Conservation (phyloP, 2,888 invertebrate species). For the Drosophila nigricruria region DNA sequence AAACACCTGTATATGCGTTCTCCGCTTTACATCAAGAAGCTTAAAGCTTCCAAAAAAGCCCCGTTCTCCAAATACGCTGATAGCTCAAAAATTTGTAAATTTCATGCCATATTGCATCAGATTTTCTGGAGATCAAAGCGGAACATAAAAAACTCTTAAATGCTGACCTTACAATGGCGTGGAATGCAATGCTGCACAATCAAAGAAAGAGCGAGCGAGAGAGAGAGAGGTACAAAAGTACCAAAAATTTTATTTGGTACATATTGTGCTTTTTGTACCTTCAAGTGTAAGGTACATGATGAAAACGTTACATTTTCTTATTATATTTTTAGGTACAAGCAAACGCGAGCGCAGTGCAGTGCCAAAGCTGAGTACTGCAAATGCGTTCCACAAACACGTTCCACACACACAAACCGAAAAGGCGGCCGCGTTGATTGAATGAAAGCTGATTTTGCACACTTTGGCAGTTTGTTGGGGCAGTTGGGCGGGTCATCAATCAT, state of each 20-base stretch:
- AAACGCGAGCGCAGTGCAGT: neutral
- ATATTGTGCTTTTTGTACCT: neutral
- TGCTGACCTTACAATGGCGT: neutral
- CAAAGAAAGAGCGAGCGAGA: neutral
- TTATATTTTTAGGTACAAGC: neutral
- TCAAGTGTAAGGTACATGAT: neutral
- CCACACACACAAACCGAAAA: constrained; percentile 1
- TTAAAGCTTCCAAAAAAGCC: constrained; percentile 1
- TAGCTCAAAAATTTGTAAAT: constrained; percentile 17
- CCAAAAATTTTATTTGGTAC: neutral
- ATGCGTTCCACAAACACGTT: constrained; percentile 37
- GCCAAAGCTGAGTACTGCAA: too few relatives aligned
- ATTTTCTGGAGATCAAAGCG: constrained; percentile 1
- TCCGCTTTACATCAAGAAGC: neutral
- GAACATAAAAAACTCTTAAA: constrained; percentile 1
- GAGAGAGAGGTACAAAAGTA: neutral
- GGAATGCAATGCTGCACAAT: constrained; percentile 4
- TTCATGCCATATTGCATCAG: constrained; percentile 34
- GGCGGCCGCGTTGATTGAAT: constrained; percentile 27
- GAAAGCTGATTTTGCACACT: constrained; percentile 49
- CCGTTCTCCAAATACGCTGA: constrained; percentile 1
- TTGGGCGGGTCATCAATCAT: constrained; percentile 3
- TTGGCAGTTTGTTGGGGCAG: constrained; percentile 15
- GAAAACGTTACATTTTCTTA: neutral
- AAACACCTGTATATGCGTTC: too few relatives aligned